Conservation (phyloP, 2,113 vertebrate species). For the Ellobius talpinus region DNA sequence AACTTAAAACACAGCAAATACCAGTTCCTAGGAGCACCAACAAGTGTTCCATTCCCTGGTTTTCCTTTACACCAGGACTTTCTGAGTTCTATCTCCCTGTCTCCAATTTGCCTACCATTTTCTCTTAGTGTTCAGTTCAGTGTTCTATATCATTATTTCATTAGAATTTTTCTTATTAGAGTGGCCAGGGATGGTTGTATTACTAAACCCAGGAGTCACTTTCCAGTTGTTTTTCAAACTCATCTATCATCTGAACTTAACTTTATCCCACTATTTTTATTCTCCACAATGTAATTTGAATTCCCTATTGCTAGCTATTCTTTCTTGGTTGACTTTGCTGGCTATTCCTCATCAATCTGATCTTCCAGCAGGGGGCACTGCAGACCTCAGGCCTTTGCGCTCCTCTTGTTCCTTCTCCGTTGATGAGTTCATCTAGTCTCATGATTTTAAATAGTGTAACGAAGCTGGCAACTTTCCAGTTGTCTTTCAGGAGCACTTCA, state of each 20-base stretch:
- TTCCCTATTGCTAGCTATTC: background rate
- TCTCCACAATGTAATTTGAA: background rate
- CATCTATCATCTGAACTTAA: background rate
- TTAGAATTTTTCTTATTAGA: background rate
- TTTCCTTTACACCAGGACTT: background rate
- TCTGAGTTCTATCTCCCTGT: background rate
- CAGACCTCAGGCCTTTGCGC: background rate
- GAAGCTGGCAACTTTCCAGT: slow-evolving; percentile 10
- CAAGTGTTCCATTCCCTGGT: background rate
- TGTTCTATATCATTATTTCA: background rate
- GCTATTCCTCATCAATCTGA: slow-evolving; percentile 15
- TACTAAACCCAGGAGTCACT: background rate
- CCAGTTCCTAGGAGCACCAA: background rate
- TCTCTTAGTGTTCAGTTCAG: background rate
- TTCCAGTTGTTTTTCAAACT: background rate
- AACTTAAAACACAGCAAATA: background rate
- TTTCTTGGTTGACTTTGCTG: slow-evolving; percentile 26
- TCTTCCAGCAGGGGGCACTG: background rate
- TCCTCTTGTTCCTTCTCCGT: background rate
- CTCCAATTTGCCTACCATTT: background rate
- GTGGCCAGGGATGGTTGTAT: background rate
- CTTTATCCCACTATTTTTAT: background rate
- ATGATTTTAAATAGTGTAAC: slow-evolving; percentile 9
- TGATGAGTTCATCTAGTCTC: slow-evolving; percentile 5
- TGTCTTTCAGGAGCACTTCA: slow-evolving; percentile 49